Evolutionary conservation across 2,113 vertebrate species (phyloP), one percentile per base, ranked within the genome.

Genomic region (Xenopus borealis): DNA sequence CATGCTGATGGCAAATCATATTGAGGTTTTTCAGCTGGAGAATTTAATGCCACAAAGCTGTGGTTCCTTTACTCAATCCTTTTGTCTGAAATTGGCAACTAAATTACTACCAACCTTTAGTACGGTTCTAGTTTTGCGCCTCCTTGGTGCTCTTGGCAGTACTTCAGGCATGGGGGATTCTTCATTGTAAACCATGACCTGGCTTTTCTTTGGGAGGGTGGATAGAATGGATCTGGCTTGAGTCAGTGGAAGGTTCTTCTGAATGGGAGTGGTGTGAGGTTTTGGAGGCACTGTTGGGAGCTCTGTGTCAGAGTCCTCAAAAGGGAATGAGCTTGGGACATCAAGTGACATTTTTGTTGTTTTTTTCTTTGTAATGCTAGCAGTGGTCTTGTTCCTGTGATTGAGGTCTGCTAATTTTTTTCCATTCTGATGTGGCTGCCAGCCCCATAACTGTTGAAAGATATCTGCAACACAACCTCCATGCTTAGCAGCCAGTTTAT

Each of bases 151-250:
- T 68, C 76, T 16, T 64, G 69, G 18, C 11, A 83, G 87, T 84
- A 52, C 40, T 61, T 74, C 79, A 7, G 69, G 62, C 50, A 64
- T 50, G 0, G 55, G 84, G 3, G 71, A 63, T 66, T 75, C 52
- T 53, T 96, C 95, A 11, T 91, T 89, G 83, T 89, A 96, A 63
- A 96, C 91, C 0, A 88, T 88, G 80, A 97, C 96, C 12, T 89
- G 87, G 0, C 88, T 72, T 30, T 63, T 79, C 62, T 68, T 59
- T 62, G 86, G 83, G 0, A 78, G 10, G 0, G 71, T 91, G 17
- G 73, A 18, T 6, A 62, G 40, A 45, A 83, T 83, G 3, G 63
- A 66, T 12, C 62, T 81, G 0, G 9, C n/a, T 9, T 79, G 85
- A 12, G 79, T 0, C 0, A 58, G 57, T 6, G 45, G 53, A 71